A percentile compares a stretch with the other conserved stretches of the same genome.
Conservation (phyloP, 2,113 vertebrate species). For the Oxyruncus cristatus region DNA sequence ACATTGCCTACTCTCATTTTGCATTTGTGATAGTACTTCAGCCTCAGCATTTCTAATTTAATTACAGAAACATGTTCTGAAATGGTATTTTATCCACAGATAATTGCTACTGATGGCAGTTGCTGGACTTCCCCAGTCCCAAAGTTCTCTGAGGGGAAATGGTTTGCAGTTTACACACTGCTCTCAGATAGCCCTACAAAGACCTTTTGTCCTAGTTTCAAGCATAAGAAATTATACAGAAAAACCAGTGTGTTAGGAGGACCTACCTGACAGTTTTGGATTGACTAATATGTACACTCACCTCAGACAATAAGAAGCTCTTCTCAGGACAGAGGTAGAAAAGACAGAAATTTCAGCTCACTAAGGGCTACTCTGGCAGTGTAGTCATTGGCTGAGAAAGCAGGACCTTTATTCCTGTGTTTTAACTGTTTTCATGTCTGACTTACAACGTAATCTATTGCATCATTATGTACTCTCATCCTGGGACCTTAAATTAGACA, state of each 20-base stretch:
- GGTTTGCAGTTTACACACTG: background rate
- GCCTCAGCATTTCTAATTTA: background rate
- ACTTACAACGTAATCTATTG: background rate
- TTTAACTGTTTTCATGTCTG: background rate
- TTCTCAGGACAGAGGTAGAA: background rate
- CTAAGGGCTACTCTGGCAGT: background rate
- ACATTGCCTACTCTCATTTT: background rate
- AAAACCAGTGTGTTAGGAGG: background rate
- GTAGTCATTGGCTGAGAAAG: background rate
- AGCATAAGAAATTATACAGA: background rate
- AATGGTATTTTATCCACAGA: background rate
- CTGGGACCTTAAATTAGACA: background rate
- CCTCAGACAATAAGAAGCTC: background rate
- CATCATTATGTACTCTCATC: background rate
- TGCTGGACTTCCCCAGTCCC: background rate
- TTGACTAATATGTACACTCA: background rate
- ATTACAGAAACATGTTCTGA: background rate
- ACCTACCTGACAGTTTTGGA: background rate
- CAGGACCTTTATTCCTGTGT: background rate
- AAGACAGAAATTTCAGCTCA: background rate
- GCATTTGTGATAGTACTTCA: background rate
- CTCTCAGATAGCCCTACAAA: background rate
- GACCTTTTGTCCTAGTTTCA: background rate
- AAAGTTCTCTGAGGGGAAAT: background rate
- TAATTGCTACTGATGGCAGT: background rate